Conservation (phyloP, 2,888 invertebrate genomes). For the Troides helena region DNA sequence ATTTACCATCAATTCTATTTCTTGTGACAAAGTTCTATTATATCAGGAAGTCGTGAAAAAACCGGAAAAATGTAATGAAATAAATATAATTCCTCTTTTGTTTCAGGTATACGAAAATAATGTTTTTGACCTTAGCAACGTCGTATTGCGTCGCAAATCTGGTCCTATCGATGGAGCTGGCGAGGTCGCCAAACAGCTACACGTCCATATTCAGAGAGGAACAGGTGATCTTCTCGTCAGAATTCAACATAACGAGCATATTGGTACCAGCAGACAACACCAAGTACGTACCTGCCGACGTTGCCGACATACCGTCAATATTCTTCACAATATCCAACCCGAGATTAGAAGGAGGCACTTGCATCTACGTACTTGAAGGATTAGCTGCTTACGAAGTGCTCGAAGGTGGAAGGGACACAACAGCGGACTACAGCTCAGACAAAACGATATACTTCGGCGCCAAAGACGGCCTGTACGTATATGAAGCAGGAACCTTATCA, state of each 20-base stretch:
- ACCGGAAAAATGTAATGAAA: background rate
- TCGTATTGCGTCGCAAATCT: slow-evolving; percentile 17
- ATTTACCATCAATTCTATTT: no score
- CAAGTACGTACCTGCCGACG: slow-evolving; percentile 45
- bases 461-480: slow-evolving; percentile 57
- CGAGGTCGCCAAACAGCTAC: slow-evolving; percentile 17
- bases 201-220: slow-evolving; percentile 49
- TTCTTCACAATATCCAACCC: slow-evolving; percentile 59
- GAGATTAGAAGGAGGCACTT: slow-evolving; percentile 53
- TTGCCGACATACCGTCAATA: slow-evolving; percentile 55
- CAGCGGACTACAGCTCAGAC: slow-evolving; percentile 53
- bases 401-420: slow-evolving; percentile 62
- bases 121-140: slow-evolving; percentile 19
- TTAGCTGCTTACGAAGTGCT: slow-evolving; percentile 60
- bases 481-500: slow-evolving; percentile 50
- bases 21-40: no score
- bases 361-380: slow-evolving; percentile 64
- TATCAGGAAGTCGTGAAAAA: no score
- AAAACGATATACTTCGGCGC: slow-evolving; percentile 55
- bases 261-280: slow-evolving; percentile 54
- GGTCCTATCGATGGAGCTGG: slow-evolving; percentile 26
- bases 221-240: slow-evolving; percentile 56
- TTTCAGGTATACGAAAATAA: slow-evolving; percentile 19
- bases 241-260: slow-evolving; percentile 55
- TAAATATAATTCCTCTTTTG: background rate